These are phyloP conservation scores for Acrossocheilus wenchowensis DNA, from an alignment of 2,797 vertebrate genomes.

Conservation along the genomic window DNA sequence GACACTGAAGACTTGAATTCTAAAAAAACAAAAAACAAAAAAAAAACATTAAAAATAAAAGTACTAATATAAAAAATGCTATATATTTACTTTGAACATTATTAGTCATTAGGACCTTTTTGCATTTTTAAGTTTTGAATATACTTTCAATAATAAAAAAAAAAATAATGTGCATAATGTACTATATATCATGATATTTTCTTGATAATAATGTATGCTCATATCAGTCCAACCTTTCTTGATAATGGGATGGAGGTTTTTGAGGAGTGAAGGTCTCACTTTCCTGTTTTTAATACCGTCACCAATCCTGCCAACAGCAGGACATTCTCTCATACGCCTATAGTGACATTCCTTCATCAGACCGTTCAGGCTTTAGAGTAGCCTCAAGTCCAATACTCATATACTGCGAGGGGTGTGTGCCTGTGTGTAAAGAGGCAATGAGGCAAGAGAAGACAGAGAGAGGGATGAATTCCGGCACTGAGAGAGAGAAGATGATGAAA, in stretches of 20 bases:
- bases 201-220: background rate
- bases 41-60: too few relatives aligned
- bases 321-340: constrained; percentile 40
- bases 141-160: background rate
- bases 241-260: constrained; percentile 39
- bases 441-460: constrained; percentile 31
- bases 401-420: constrained; percentile 17
- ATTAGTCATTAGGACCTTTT: too few relatives aligned
- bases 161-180: background rate
- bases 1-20: too few relatives aligned
- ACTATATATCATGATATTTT: background rate
- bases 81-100: too few relatives aligned
- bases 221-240: constrained; percentile 29
- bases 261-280: constrained; percentile 34
- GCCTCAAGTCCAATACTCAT: constrained; percentile 34
- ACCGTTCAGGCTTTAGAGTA: constrained; percentile 31
- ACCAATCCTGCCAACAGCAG: constrained; percentile 9
- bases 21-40: too few relatives aligned
- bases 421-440: constrained; percentile 37
- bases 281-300: constrained; percentile 13
- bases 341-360: constrained; percentile 43
- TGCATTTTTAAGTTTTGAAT: too few relatives aligned
- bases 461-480: constrained; percentile 12
- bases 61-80: too few relatives aligned
- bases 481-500: constrained; percentile 40